Conservation (phyloP, 2,797 vertebrate species). For the Takifugu rubripes region DNA sequence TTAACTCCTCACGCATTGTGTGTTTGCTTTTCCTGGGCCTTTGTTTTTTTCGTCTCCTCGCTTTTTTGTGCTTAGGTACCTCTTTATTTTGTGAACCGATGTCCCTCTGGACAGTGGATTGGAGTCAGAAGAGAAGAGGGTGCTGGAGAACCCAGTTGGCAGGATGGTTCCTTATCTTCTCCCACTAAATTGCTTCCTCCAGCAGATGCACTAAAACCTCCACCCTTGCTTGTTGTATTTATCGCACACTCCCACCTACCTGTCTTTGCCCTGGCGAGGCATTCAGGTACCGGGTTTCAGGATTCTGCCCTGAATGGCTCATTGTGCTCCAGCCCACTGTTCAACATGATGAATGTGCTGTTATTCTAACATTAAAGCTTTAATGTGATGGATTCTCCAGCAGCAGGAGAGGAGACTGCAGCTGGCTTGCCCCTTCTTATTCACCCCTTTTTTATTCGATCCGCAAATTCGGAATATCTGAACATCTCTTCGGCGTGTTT, state of each 20-base stretch:
- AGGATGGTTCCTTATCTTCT: conserved; percentile 50
- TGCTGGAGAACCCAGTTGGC: conserved; percentile 50
- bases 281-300: conserved; percentile 26
- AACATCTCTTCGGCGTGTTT: conserved; percentile 9
- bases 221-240: conserved; percentile 41
- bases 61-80: conserved; percentile 45
- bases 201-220: conserved; percentile 43
- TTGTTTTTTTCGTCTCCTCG: conserved; percentile 5
- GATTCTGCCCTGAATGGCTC: conserved; percentile 44
- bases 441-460: background rate
- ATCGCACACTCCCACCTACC: conserved; percentile 28
- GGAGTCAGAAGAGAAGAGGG: conserved; percentile 51
- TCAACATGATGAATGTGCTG: conserved; percentile 67
- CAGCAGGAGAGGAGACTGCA: conserved; percentile 34
- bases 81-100: conserved; percentile 63
- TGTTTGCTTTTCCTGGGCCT: background rate
- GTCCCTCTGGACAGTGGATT: conserved; percentile 52
- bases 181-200: conserved; percentile 33
- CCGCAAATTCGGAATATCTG: conserved; percentile 12
- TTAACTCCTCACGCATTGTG: background rate
- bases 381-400: conserved; percentile 69
- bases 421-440: background rate
- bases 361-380: conserved; percentile 74
- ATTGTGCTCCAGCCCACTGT: conserved; percentile 39
- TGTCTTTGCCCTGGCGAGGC: conserved; percentile 17